Conservation (phyloP, 2,797 vertebrate genomes). For the Distichodus sexfasciatus region DNA sequence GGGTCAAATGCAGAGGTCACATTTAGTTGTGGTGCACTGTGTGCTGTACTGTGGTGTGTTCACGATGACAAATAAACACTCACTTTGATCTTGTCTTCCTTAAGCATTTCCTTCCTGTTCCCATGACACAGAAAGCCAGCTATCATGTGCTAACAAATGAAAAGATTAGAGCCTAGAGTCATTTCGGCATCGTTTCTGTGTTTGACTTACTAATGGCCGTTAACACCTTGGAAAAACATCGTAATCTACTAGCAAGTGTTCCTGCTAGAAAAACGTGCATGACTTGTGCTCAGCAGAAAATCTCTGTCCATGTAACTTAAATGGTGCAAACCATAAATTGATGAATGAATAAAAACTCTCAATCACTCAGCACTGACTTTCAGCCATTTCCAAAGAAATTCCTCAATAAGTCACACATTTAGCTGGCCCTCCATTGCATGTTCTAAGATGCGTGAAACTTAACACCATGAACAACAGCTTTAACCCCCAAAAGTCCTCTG, state of each 20-base stretch:
- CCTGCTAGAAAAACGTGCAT: not conserved
- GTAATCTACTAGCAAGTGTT: not conserved
- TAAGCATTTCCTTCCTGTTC: not conserved
- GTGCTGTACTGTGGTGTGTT: not conserved
- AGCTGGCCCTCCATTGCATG: not conserved
- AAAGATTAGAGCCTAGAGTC: not conserved
- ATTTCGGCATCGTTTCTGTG: not conserved
- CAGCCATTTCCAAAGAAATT: not conserved
- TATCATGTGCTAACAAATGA: not conserved
- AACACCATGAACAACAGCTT: too few relatives aligned
- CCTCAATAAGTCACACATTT: too few relatives aligned
- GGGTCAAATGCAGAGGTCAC: too few relatives aligned
- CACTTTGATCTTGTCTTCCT: too few relatives aligned
- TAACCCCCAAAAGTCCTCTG: too few relatives aligned
- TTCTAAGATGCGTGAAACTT: too few relatives aligned
- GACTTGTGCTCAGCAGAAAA: too few relatives aligned
- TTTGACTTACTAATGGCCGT: slow-evolving; percentile 2
- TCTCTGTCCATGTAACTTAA: too few relatives aligned
- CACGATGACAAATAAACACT: too few relatives aligned
- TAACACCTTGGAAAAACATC: not conserved
- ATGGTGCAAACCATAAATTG: not conserved
- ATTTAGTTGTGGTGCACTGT: too few relatives aligned
- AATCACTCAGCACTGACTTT: not conserved
- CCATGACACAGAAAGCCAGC: not conserved
- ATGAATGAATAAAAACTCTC: not conserved